These are phyloP conservation scores for Neogobius melanostomus DNA, from an alignment of 2,113 vertebrate species.

Conservation along the genomic window DNA sequence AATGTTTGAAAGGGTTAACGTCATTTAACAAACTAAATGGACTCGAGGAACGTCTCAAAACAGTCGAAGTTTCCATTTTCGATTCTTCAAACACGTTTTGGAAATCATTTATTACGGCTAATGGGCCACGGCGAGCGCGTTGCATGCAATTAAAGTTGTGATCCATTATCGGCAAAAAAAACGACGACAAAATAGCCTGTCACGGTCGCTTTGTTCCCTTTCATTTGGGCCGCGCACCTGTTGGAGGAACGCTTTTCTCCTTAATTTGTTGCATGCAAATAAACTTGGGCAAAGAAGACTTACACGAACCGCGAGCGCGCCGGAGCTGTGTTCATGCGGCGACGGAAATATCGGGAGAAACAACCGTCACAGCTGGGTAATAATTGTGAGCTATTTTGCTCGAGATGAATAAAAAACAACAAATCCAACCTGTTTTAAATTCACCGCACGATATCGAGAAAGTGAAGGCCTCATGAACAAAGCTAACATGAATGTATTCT, in stretches of 20 bases:
- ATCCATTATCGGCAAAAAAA: constrained; percentile 56
- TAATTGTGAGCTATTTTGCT: background rate
- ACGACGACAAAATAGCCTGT: constrained; percentile 50
- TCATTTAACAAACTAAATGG: constrained; percentile 52
- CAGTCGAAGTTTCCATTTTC: constrained; percentile 50
- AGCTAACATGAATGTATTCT: no score
- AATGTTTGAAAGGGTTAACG: constrained; percentile 29
- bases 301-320: background rate
- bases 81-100: constrained; percentile 49
- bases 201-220: constrained; percentile 52
- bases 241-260: background rate
- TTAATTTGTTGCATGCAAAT: background rate
- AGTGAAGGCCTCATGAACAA: no score
- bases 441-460: background rate
- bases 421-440: background rate
- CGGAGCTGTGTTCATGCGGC: background rate
- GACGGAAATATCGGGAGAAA: background rate
- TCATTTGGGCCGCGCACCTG: constrained; percentile 23
- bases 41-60: constrained; percentile 29
- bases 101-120: constrained; percentile 68
- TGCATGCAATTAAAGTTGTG: constrained; percentile 62
- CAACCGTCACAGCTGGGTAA: background rate
- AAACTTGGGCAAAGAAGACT: background rate
- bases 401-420: background rate
- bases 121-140: constrained; percentile 60